Percentiles rank a stretch among this genome's conserved stretches.
These are phyloP conservation scores for Acanthisitta chloris DNA, from an alignment of 2,113 vertebrate genomes.

Conservation along the genomic window DNA sequence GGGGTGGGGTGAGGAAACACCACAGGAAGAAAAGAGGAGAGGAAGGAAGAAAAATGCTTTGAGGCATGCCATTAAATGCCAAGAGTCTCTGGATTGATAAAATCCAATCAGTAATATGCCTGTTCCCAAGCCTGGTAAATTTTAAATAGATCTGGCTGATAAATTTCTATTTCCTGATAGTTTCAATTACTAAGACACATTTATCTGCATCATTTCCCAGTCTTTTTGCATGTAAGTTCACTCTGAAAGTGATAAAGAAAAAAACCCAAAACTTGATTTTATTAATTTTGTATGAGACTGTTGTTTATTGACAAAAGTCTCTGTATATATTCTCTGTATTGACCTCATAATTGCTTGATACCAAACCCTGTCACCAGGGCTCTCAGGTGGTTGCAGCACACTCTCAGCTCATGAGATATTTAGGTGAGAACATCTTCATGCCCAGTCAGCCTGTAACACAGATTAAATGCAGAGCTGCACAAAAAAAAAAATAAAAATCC, in stretches of 20 bases:
- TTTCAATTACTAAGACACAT: background rate
- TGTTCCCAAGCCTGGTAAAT: background rate
- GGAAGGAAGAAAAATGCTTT: background rate
- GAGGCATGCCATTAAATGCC: background rate
- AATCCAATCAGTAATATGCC: background rate
- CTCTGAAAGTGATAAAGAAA: background rate
- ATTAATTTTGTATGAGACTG: background rate
- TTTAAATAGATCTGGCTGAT: background rate
- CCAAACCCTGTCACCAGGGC: background rate
- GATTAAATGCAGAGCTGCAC: background rate
- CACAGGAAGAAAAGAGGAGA: background rate
- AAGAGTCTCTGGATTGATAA: background rate
- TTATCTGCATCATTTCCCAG: background rate
- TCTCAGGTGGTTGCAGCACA: background rate
- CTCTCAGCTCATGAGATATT: background rate
- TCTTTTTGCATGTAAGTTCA: background rate
- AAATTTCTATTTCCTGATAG: background rate
- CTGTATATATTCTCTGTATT: background rate
- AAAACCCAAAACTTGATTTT: background rate
- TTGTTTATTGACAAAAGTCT: background rate
- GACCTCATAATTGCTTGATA: background rate
- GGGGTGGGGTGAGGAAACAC: fast-evolving
- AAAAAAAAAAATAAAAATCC: background rate
- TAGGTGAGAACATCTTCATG: background rate
- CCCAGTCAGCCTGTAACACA: background rate